Evolutionary conservation across 1,140 invertebrate genomes (phyloP).

Genomic region (Pristionchus pacificus): DNA sequence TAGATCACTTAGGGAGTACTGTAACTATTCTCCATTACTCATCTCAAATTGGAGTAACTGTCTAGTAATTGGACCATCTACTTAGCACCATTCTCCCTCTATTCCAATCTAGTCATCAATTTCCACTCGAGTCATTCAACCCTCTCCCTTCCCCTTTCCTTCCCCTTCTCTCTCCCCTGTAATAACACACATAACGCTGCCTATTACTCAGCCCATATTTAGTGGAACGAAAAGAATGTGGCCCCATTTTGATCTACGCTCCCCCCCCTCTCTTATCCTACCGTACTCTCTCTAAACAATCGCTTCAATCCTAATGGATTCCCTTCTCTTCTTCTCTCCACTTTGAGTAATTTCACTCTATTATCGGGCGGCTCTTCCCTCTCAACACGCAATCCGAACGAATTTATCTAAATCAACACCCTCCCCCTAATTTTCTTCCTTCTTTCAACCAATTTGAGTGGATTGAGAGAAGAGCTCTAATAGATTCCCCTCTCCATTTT

Average conservation of each 20-base stretch:
- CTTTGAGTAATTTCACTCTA: neutral
- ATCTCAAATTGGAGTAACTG: constrained; percentile 2
- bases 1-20: neutral
- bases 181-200: no score
- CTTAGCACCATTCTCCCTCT: neutral
- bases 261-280: neutral
- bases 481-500: constrained; percentile 6
- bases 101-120: constrained; percentile 5
- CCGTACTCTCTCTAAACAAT: neutral
- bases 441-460: neutral
- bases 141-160: neutral
- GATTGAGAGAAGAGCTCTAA: neutral
- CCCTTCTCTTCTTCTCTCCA: neutral
- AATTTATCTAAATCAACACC: neutral
- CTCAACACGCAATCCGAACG: no score
- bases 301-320: neutral
- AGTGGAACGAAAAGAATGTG: no score
- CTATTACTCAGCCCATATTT: no score
- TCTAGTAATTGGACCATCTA: constrained; percentile 11
- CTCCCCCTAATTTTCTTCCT: no score
- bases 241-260: no score
- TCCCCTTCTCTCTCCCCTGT: neutral
- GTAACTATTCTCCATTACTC: neutral
- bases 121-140: neutral
- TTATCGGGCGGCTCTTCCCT: neutral